Evolutionary conservation across 2,888 invertebrate species (phyloP), one percentile per base, ranked within the genome.

Genomic region (Pseudolycoriella hygida): DNA sequence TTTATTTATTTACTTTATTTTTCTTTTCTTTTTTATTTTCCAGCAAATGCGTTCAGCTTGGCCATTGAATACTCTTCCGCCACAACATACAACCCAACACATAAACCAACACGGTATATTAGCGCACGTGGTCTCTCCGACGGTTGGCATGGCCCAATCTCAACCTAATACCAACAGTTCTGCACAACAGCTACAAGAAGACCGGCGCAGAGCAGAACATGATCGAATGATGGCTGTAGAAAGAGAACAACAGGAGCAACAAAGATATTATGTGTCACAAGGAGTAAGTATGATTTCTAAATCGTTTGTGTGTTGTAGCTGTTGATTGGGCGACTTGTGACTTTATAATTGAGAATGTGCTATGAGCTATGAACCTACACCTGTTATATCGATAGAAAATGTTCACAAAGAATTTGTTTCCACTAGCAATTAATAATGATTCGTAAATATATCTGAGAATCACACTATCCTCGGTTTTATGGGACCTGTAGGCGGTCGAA

Each of bases 41-140:
- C 39, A 44, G 44, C 47, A 50, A 47, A 47, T 46, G 44, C 47
- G 45, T 45, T 43, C 50, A 41, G 47, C 47, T 19, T 51, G 51
- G 51, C 45, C 48, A 17, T 44, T 51, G 40, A 51, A 50, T 44
- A 41, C 51, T 25, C 39, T 51, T 37, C 49, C 50, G 12, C 49
- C 47, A 32, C 50, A 46, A 44, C 46, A 45, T 14, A 41, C 32
- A 18, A 32, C 44, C 18, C 45, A 43, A 19, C 47, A 46, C 40
- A 42, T 47, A 43, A 40, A 42, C 17, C 47, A 47, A 46, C 37
- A 48, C n/a, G 34, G 34, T 34, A 34, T 34, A 34, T 34, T 14
- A 34, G 34, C 34, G 34, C 34, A 34, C 34, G 34, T 34, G 34
- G 34, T 34, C 15, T 34, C 34, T 14, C 34, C 34, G 15, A 10